Evolutionary conservation across 64 coral and sea anemone genomes (phyloP).

Genomic region (Pocillopora verrucosa): DNA sequence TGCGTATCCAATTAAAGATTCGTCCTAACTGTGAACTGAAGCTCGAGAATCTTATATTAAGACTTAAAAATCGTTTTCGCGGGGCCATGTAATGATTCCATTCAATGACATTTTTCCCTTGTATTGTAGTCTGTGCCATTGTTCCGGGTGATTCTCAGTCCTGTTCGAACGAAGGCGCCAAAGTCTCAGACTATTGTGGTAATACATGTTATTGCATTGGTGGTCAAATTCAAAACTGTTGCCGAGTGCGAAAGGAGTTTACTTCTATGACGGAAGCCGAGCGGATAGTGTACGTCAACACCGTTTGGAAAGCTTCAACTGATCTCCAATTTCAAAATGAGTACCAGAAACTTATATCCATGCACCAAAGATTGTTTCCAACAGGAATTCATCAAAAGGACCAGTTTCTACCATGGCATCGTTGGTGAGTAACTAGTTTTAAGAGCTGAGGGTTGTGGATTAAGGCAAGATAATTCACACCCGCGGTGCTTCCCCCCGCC

Average conservation of each 20-base stretch:
- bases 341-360: not conserved
- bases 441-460: no score
- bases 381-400: slow-evolving; percentile 29
- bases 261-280: slow-evolving; percentile 35
- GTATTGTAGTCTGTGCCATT: not conserved
- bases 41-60: no score
- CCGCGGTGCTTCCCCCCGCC: no score
- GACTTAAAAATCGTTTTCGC: no score
- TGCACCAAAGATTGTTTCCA: slow-evolving; percentile 1
- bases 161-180: not conserved
- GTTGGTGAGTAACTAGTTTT: not conserved
- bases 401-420: slow-evolving; percentile 46
- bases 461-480: no score
- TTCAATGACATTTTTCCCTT: not conserved
- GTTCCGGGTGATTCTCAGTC: not conserved
- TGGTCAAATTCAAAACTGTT: slow-evolving; percentile 17
- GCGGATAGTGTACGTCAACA: slow-evolving; percentile 20
- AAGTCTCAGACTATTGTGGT: not conserved
- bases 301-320: not conserved
- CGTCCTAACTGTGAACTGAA: no score
- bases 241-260: slow-evolving; percentile 37
- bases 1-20: no score
- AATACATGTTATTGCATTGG: not conserved
- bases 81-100: no score
- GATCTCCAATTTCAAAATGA: not conserved